phyloP scores from a whole-genome alignment of 1,140 invertebrate species.

The Leptonema lineaticorne region DNA sequence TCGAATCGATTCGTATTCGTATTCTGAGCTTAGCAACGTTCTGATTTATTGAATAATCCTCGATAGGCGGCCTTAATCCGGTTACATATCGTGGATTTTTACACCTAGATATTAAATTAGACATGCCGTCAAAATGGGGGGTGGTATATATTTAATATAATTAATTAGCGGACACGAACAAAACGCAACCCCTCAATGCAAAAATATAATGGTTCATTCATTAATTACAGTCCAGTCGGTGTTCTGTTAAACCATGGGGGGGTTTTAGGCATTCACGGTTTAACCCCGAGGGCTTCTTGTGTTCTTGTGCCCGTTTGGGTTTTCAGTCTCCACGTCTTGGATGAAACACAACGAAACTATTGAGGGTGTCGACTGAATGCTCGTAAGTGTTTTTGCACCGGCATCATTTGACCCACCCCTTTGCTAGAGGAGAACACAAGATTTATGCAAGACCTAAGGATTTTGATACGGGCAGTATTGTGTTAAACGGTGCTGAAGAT shows the following conservation, averaged over 20 bases:
- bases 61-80: too few species aligned
- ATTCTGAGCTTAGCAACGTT: not conserved
- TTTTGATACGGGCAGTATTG: constrained; percentile 13
- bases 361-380: not conserved
- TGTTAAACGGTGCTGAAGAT: constrained; percentile 18
- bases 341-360: not conserved
- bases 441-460: constrained; percentile 14
- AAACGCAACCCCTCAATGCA: not conserved
- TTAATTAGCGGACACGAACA: not conserved
- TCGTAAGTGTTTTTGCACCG: constrained; percentile 4
- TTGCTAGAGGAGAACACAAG: not conserved
- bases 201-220: constrained; percentile 32
- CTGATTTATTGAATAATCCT: too few species aligned
- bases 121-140: too few species aligned
- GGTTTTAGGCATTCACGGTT: not conserved
- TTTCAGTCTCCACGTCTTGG: not conserved
- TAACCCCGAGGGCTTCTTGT: constrained; percentile 37
- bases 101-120: too few species aligned
- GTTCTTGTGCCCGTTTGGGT: not conserved
- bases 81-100: too few species aligned
- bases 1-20: not conserved
- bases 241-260: constrained; percentile 20
- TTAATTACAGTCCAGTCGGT: constrained; percentile 38
- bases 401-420: not conserved
- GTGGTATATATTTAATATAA: constrained; percentile 3